Evolutionary conservation across 92 coral and sea anemone species (phyloP), one percentile per base, ranked within the genome.

Genomic region (Phymanthus crucifer): DNA sequence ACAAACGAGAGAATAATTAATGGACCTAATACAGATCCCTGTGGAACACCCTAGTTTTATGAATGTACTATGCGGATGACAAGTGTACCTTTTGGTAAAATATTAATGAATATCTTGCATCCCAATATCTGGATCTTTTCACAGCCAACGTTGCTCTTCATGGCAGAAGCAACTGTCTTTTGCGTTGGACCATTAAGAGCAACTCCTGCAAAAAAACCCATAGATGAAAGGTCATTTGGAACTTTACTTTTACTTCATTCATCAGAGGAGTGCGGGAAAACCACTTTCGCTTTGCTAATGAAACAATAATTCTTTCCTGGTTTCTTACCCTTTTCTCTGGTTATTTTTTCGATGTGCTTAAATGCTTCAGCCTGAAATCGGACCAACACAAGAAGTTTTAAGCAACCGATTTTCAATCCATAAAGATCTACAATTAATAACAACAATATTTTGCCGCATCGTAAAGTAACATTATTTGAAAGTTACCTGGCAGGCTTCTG

Each of bases 91-190:
- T 85, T 87, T 0, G 95, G 94, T 14, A 89, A 70, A 38, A 96
- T 83, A 72, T 96, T 96, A 61, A 96, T 86, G 58, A 93, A 89
- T 40, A 93, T 88, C 78, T 91, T 89, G 72, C 97, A 90, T 38
- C 94, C 91, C 27, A 81, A 87, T 11, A 96, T 85, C 83, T 96
- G 99, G 21, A 96, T 88, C 40, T 96, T 91, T 69, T 82, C 76
- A 72, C 82, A 86, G 43, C 74, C 86, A 40, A 80, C 75, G 38
- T 92, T 88, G 40, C 87, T 87, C 69, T 78, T 91, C 99, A 96
- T 96, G 18, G 91, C 79, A 66, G 86, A 87, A 48, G 94, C 94
- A 27, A 96, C 70, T 10, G 89, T 84, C 57, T 90, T 94, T 83
- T 96, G 94, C 23, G 91, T 89, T 52, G 91, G 81, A 43, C 88